Base-by-base conservation (phyloP, 2,888 invertebrate genomes). In the Drosophila paranaensis region DNA sequence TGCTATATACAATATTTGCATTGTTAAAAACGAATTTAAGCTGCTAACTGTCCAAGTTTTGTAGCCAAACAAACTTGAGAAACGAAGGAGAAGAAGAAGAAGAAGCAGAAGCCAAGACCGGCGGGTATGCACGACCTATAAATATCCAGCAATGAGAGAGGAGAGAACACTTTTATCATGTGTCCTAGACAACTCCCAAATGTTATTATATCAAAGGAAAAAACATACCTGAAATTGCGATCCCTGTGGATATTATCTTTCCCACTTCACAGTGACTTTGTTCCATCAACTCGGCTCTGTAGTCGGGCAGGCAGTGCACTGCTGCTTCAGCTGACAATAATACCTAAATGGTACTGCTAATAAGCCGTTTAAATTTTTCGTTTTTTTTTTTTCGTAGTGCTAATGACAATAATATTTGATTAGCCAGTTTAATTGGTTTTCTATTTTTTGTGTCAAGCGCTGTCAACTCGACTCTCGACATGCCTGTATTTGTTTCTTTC, bases 401-500 rank as follows among this genome's bases (percentile, higher is more conserved):
- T 91, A 91, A 91, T 88, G 71, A 77, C 85, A 85, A 89, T 91
- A 90, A 90, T 84, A 87, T 89, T 91, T 90, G 89, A 89, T 90
- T 91, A 81, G 89, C 89, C 84, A 74, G 79, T 86, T 87, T 83
- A 78, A 88, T 87, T 84, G 89, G 87, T 83, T 84, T 84, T 81
- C 66, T 67, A 48, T 86, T 82, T 73, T 71, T 77, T 88, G 73
- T 82, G 77, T 76, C 80, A 85, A 61, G 72, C 53, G 67, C 71
- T 73, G 85, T 73, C 83, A 81, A 69, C 80, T 61, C 39, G 46
- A 14, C 20, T 4, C 13, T 50, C 20, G 50, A 6, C 51, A 25
- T 39, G 40, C 10, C 4, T 14, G 4, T 25, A 6, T n/a, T 14
- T n/a, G 1, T 42, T 16, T 45, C 27, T 27, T 13, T 33, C 8